phyloP scores from a whole-genome alignment of 2,888 invertebrate genomes.

The Odontothrips loti region DNA sequence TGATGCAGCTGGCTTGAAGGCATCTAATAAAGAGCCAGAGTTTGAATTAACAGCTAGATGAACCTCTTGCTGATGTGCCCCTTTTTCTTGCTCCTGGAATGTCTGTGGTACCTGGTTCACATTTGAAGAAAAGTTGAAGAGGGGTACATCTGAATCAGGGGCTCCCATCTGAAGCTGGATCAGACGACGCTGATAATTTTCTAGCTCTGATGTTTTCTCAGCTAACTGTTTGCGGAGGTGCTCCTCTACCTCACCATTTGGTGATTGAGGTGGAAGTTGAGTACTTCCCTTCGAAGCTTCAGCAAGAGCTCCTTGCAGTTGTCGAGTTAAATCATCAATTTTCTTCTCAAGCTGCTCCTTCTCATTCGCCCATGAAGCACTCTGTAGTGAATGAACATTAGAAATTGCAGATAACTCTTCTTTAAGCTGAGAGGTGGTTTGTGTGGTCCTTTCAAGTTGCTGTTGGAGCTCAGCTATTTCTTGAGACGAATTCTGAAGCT shows the following conservation, averaged over 20 bases:
- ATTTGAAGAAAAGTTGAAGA: background rate
- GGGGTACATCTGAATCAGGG: background rate
- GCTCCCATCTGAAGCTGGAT: slow-evolving; percentile 45
- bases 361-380: slow-evolving; percentile 40
- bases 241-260: background rate
- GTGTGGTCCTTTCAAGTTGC: slow-evolving; percentile 46
- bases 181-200: slow-evolving; percentile 46
- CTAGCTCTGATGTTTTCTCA: slow-evolving; percentile 44
- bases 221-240: background rate
- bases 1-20: background rate
- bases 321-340: slow-evolving; percentile 36
- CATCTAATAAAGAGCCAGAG: background rate
- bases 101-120: background rate
- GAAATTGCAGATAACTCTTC: background rate
- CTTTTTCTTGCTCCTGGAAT: background rate
- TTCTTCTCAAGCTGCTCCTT: slow-evolving; percentile 48
- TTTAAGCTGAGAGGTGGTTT: background rate
- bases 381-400: background rate
- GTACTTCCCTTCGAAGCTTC: background rate
- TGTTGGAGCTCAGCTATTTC: slow-evolving; percentile 50
- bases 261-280: background rate
- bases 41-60: background rate
- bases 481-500: slow-evolving; percentile 30
- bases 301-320: background rate
- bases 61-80: background rate